Conservation (phyloP, 2,797 vertebrate species). For the Channa striata region DNA sequence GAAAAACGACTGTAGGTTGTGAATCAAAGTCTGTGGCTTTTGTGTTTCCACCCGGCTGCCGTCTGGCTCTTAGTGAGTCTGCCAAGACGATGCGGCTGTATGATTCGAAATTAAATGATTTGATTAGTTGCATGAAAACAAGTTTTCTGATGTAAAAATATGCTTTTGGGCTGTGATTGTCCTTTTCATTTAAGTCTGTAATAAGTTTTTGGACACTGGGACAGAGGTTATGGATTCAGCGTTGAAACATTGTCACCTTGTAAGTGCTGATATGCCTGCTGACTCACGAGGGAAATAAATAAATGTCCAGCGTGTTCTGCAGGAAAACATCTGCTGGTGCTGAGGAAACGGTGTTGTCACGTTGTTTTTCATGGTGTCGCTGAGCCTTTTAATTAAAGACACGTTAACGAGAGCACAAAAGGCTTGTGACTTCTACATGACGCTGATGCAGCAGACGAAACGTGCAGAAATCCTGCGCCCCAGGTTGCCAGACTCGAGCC, state of each 20-base stretch:
- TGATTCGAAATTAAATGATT: not conserved
- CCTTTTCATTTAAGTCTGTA: not conserved
- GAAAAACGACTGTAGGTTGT: not conserved
- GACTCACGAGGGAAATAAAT: no score
- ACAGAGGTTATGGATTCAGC: not conserved
- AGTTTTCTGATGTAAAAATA: not conserved
- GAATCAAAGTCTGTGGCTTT: not conserved
- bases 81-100: not conserved
- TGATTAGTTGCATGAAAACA: not conserved
- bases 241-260: not conserved
- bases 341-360: no score
- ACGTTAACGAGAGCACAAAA: no score
- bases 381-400: not conserved
- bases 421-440: no score
- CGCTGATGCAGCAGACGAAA: not conserved
- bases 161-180: not conserved
- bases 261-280: not conserved
- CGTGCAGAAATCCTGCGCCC: not conserved
- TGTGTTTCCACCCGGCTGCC: not conserved
- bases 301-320: no score
- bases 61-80: not conserved
- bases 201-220: not conserved
- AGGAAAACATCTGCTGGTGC: no score
- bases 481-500: constrained; percentile 25
- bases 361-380: no score